Evolutionary conservation across 2,113 vertebrate species (phyloP).

Genomic region (Azemiops feae): DNA sequence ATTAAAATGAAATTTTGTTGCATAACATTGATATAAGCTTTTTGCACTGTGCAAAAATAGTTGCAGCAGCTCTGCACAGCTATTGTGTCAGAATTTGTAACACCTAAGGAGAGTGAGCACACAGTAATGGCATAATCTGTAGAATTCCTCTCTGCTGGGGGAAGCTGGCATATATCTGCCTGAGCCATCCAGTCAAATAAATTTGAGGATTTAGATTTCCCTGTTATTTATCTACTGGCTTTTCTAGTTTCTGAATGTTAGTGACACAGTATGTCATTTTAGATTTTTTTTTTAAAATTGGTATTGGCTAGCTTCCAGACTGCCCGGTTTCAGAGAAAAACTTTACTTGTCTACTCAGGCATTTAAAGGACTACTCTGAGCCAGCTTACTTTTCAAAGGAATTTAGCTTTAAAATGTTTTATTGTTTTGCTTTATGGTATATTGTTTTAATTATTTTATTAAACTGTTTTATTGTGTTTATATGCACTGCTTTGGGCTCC

Average conservation of each 20-base stretch:
- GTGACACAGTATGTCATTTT: neutral
- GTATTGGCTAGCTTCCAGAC: neutral
- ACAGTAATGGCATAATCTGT: neutral
- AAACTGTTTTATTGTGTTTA: neutral
- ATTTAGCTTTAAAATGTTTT: neutral
- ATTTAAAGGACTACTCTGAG: neutral
- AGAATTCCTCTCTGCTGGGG: neutral
- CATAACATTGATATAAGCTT: neutral
- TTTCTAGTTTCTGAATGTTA: neutral
- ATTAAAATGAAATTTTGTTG: no score
- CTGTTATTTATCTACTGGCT: neutral
- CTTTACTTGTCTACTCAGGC: neutral
- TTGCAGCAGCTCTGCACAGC: neutral
- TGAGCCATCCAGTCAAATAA: neutral
- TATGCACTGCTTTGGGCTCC: neutral
- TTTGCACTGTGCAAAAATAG: neutral
- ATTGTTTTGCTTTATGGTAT: neutral
- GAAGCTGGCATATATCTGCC: neutral
- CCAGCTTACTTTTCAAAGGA: neutral
- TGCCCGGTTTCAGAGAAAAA: neutral
- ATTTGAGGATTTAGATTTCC: neutral
- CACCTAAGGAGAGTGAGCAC: neutral
- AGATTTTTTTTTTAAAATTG: neutral
- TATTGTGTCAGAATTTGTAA: neutral
- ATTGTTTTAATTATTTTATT: neutral